Evolutionary conservation across 1,140 invertebrate species (phyloP).

Genomic region (Tyrophagus putrescentiae): DNA sequence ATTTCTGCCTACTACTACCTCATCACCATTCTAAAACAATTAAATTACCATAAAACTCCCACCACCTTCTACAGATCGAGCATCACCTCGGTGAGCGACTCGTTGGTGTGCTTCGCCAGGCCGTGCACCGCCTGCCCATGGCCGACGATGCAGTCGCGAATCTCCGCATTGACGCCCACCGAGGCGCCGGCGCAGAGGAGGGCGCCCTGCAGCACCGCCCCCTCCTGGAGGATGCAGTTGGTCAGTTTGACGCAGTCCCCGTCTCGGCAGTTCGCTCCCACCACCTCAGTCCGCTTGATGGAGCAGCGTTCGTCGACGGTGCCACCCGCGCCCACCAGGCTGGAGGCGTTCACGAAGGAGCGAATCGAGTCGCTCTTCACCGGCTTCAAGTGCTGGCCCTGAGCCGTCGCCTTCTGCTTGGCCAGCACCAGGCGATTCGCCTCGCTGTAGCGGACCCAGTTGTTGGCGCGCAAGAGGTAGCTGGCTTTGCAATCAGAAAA

Average conservation of each 20-base stretch:
- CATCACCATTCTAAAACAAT: no score
- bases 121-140: slow-evolving; percentile 27
- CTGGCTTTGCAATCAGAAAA: no score
- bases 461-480: slow-evolving; percentile 63
- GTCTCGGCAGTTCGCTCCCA: slow-evolving; percentile 57
- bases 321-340: slow-evolving; percentile 55
- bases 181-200: slow-evolving; percentile 50
- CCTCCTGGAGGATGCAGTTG: slow-evolving; percentile 64
- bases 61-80: no score
- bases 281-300: slow-evolving; percentile 54
- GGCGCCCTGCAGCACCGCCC: slow-evolving; percentile 52
- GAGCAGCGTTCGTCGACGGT: slow-evolving; percentile 63
- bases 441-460: slow-evolving; percentile 58
- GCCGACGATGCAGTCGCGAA: slow-evolving; percentile 54
- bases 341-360: slow-evolving; percentile 38
- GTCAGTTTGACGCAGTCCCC: slow-evolving; percentile 60
- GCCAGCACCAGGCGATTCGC: slow-evolving; percentile 52
- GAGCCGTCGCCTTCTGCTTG: background rate
- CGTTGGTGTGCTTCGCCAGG: slow-evolving; percentile 15
- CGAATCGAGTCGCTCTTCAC: background rate
- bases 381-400: background rate
- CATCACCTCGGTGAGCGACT: slow-evolving; percentile 7
- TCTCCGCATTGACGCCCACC: slow-evolving; percentile 46
- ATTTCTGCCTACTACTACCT: no score
- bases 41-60: no score